Conservation (phyloP, 2,888 invertebrate species). For the Cantharis rustica region DNA sequence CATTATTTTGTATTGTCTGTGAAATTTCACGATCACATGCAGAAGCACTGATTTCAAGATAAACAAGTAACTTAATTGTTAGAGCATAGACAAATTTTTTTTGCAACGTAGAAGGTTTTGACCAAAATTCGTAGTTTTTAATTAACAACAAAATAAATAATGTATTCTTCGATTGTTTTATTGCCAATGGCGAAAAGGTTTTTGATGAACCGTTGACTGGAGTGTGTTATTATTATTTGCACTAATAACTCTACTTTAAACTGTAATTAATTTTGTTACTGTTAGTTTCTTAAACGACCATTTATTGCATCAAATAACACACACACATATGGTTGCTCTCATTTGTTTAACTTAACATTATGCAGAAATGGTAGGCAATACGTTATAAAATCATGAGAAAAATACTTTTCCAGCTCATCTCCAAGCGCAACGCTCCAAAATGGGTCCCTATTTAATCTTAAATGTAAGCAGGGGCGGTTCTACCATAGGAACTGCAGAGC, state of each 20-base stretch:
- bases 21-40: neutral
- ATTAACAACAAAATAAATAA: neutral
- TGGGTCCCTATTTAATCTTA: too few species aligned
- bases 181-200: neutral
- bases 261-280: neutral
- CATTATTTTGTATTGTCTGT: neutral
- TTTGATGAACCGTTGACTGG: neutral
- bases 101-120: neutral
- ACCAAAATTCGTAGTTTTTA: neutral
- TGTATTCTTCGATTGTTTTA: neutral
- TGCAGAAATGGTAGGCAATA: neutral
- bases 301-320: neutral
- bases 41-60: neutral
- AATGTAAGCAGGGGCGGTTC: too few species aligned
- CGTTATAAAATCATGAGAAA: neutral
- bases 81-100: neutral
- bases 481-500: too few species aligned
- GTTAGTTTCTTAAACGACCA: neutral
- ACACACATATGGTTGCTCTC: neutral
- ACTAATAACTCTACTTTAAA: neutral
- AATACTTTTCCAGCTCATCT: neutral
- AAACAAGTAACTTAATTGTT: neutral
- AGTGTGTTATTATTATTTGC: neutral
- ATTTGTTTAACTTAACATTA: neutral
- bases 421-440: neutral